Base-by-base conservation (phyloP, 2,797 vertebrate genomes). In the Lophotriccus pileatus region DNA sequence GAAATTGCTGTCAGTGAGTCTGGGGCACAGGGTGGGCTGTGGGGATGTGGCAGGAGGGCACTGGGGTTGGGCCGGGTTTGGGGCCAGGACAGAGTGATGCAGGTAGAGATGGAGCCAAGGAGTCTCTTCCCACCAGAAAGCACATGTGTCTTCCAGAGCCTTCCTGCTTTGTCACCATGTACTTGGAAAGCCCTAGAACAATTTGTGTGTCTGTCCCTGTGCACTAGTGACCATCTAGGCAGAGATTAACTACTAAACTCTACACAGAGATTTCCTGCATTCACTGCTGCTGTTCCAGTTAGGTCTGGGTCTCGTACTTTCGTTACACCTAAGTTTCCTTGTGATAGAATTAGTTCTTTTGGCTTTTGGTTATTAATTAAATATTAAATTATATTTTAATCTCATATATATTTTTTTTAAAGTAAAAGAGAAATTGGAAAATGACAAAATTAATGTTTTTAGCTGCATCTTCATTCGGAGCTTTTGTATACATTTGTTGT, bases 201-300 rank as follows among this genome's bases (percentile, higher is more conserved):
- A 3, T 21, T 43, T 30, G 13, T 4, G 1, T 50, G 7, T 47
- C 52, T 55, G 73, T 55, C n/a, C 37, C 60, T 70, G 25, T 36
- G 47, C 7, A 1, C 10, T 52, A 17, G 39, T 63, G 58, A 9
- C n/a, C 14, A 1, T 17, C 34, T 20, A 21, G 1, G 1, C n/a
- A 60, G 44, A 84, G n/a, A 27, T 37, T 32, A 30, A 36, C 32
- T 60, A 0, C 23, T 36, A 27, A 46, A 28, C 14, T 46, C 19
- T 50, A 0, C 39, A 4, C 11, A 28, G 25, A 18, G 22, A 23
- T 55, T 63, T 46, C 36, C 43, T 72, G 14, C 15, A 82, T 73
- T 28, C 62, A 32, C 27, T 63, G 20, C 43, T 69, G 55, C 47
- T 62, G 0, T 69, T 81, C 70, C 87, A 73, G 53, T 43, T 68